Evolutionary conservation across 2,888 invertebrate genomes (phyloP).

Genomic region (Harmothoe impar): DNA sequence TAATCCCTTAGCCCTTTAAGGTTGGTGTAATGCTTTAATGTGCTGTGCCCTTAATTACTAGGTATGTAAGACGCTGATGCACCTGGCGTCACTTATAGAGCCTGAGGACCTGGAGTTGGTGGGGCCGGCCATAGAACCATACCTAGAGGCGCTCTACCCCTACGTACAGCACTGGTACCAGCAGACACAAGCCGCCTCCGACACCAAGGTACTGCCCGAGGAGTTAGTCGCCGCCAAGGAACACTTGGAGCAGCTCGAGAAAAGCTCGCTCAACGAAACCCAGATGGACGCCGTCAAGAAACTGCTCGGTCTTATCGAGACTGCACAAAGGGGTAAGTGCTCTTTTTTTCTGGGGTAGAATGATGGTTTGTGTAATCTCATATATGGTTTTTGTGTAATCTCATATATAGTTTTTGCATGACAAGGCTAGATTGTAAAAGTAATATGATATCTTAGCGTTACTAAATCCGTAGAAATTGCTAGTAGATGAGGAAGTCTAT

Average conservation of each 20-base stretch:
- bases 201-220: neutral
- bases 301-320: neutral
- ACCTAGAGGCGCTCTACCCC: constrained; percentile 28
- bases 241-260: neutral
- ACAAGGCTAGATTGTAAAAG: too few species aligned
- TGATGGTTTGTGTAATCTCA: neutral
- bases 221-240: neutral
- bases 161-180: constrained; percentile 37
- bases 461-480: too few species aligned
- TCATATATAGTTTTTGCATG: too few species aligned
- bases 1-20: neutral
- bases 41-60: constrained; percentile 64
- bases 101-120: constrained; percentile 85
- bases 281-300: neutral
- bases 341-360: neutral
- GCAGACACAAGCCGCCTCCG: neutral
- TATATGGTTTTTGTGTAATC: too few species aligned
- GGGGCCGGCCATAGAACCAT: constrained; percentile 54
- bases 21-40: neutral
- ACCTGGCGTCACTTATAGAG: constrained; percentile 87
- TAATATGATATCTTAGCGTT: too few species aligned
- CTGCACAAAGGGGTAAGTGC: neutral
- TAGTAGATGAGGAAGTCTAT: too few species aligned
- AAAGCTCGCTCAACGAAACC: neutral
- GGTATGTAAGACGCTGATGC: constrained; percentile 89